phyloP scores from a whole-genome alignment of 2,888 invertebrate species.

The Amphipyra tragopoginis region DNA sequence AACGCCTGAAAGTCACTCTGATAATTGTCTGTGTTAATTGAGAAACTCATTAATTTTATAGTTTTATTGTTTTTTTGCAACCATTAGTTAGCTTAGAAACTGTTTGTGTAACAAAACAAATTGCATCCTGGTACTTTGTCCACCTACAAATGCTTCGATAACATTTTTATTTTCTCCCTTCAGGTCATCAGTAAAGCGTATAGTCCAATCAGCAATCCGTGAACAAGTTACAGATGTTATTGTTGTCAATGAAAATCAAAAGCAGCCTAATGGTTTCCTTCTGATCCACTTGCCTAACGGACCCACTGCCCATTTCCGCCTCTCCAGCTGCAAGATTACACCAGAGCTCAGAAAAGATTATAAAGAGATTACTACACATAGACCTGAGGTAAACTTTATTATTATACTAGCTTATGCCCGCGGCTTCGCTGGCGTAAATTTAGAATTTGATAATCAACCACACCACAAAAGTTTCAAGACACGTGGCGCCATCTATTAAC shows the following conservation, averaged over 20 bases:
- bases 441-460: too few species aligned
- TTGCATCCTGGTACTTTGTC: neutral
- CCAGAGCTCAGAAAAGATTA: slow-evolving; percentile 94
- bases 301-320: slow-evolving; percentile 98
- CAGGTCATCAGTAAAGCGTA: slow-evolving; percentile 97
- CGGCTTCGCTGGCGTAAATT: too few species aligned
- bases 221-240: slow-evolving; percentile 96
- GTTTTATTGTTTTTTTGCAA: too few species aligned
- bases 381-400: slow-evolving; percentile 93
- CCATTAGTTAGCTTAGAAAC: too few species aligned
- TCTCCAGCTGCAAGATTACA: slow-evolving; percentile 97
- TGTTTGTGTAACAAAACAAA: too few species aligned
- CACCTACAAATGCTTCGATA: neutral
- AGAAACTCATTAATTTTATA: too few species aligned
- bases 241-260: slow-evolving; percentile 98
- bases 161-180: slow-evolving; percentile 6
- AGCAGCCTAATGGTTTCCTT: slow-evolving; percentile 97
- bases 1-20: too few species aligned
- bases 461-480: too few species aligned
- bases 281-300: slow-evolving; percentile 98
- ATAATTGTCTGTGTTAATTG: too few species aligned
- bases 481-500: too few species aligned
- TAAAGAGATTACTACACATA: slow-evolving; percentile 95
- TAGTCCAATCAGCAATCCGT: slow-evolving; percentile 95
- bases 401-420: too few species aligned